Base-by-base conservation (phyloP, 2,797 vertebrate species). In the Hypotaenidia philippensis region DNA sequence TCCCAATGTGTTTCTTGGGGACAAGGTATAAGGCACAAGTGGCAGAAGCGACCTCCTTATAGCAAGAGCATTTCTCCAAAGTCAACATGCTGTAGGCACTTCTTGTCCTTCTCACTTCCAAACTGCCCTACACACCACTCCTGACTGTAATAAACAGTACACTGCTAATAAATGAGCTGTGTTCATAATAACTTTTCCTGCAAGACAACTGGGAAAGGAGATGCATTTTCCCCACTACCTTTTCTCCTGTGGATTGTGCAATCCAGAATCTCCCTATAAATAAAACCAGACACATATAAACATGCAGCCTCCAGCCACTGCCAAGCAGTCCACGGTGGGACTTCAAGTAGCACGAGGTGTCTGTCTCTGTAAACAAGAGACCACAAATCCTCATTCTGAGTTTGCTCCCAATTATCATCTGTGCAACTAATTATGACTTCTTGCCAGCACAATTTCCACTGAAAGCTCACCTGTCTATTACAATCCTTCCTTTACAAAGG, bases 281-380 rank as follows among this genome's bases (percentile, higher is more conserved):
- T 68, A 90, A 93, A 89, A 50, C 44, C 45, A 91, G 81, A 53
- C 47, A 14, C 22, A 45, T 36, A 78, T 32, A 95, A 88, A 81
- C 45, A 75, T 0, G 2, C 13, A 83, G 68, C 21, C 79, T 66
- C 38, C 47, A 68, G 65, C 5, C 29, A 41, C 52, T 77, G 71
- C 57, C 47, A 80, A 74, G 60, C 20, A 74, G 31, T 26, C 18
- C 1, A 0, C 2, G 13, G 47, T 76, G 64, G 31, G 34, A 71
- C 45, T 78, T 57, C 23, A 29, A 77, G 27, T 16, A 52, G 45
- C 50, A 82, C 21, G 34, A 29, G 0, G 49, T 80, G 5, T n/a
- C 7, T 3, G 31, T 17, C 38, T 70, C 66, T 87, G 79, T 15
- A 72, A 65, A 41, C 32, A 34, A 26, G 71, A 49, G 13, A 45